A percentile compares a stretch with the other conserved stretches of the same genome.
These are phyloP conservation scores for Mus caroli DNA, from an alignment of 2,797 vertebrate species.

Conservation along the genomic window DNA sequence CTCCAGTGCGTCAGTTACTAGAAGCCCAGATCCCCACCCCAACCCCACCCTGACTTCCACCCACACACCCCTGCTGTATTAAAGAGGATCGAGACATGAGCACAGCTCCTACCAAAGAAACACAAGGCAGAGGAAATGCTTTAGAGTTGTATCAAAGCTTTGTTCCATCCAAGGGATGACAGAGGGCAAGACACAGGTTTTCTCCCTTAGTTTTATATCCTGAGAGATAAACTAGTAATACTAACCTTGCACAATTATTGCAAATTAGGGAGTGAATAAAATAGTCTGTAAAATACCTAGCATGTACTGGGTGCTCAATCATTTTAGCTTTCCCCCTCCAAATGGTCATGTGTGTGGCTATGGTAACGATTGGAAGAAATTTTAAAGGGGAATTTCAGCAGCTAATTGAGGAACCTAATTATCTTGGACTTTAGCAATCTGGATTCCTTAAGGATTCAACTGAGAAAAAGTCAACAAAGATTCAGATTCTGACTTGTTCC, in stretches of 20 bases:
- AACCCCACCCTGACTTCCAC: background rate
- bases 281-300: constrained; percentile 49
- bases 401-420: constrained; percentile 23
- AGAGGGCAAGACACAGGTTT: background rate
- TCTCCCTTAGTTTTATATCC: constrained; percentile 22
- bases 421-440: constrained; percentile 37
- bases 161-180: background rate
- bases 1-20: background rate
- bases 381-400: constrained; percentile 22
- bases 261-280: background rate
- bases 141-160: background rate
- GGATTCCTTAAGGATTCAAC: background rate
- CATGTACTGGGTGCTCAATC: background rate
- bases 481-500: background rate
- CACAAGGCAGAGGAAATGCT: background rate
- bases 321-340: background rate
- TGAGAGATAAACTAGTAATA: constrained; percentile 34
- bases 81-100: background rate
- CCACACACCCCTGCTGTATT: background rate
- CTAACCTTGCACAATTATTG: background rate
- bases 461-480: background rate
- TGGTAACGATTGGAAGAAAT: background rate
- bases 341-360: background rate
- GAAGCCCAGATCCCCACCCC: background rate
- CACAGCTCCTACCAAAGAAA: background rate